Evolutionary conservation across 2,113 vertebrate genomes (phyloP).

Genomic region (Chaetodon auriga): DNA sequence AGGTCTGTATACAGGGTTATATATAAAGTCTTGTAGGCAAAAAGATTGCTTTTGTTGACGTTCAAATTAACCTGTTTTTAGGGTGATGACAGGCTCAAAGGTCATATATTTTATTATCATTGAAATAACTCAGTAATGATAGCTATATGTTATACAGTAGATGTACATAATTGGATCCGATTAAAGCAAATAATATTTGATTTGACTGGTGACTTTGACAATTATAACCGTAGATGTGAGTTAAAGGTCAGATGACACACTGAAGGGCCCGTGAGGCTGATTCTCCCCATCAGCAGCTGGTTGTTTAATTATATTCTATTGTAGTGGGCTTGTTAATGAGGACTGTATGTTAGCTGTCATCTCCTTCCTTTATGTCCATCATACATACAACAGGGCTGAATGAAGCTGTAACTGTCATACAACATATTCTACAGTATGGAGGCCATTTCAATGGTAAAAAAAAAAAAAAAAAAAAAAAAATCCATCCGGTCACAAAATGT

Average conservation of each 20-base stretch:
- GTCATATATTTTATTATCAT: neutral
- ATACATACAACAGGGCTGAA: conserved; percentile 49
- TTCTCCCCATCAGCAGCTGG: conserved; percentile 69
- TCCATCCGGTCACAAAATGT: neutral
- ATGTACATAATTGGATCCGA: neutral
- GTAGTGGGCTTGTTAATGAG: conserved; percentile 67
- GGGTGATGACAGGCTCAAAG: neutral
- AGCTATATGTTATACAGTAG: neutral
- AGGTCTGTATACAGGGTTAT: neutral
- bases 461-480: too few species aligned
- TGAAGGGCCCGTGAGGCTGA: conserved; percentile 51
- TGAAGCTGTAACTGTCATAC: conserved; percentile 58
- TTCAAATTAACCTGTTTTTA: neutral
- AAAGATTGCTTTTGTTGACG: too few species aligned
- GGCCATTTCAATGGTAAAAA: neutral
- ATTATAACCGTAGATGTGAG: conserved; percentile 24
- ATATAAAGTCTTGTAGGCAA: too few species aligned
- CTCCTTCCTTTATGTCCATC: conserved; percentile 68
- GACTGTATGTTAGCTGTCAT: conserved; percentile 72
- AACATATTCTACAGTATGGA: neutral
- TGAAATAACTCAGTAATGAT: neutral
- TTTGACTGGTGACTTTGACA: conserved; percentile 33
- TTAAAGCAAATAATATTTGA: neutral
- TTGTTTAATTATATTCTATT: conserved; percentile 62
- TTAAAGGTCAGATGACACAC: conserved; percentile 57